A percentile compares a stretch with the other conserved stretches of the same genome.
These are phyloP conservation scores for Epinephelus cyanopodus DNA, from an alignment of 2,113 vertebrate genomes.

Conservation along the genomic window DNA sequence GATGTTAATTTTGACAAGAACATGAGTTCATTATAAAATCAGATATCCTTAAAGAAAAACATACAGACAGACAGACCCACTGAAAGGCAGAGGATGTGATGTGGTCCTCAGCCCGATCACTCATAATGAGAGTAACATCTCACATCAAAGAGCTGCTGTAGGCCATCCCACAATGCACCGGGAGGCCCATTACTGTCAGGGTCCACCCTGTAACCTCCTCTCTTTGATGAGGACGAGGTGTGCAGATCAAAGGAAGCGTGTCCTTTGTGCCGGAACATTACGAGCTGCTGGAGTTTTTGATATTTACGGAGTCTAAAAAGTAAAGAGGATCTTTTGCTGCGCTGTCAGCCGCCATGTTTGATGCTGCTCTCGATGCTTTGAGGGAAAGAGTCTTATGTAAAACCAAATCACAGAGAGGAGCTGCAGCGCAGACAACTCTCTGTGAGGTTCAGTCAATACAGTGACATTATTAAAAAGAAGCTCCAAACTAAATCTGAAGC, in stretches of 20 bases:
- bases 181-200: constrained; percentile 51
- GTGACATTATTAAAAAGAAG: background rate
- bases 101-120: constrained; percentile 9
- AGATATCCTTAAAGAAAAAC: background rate
- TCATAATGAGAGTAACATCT: constrained; percentile 42
- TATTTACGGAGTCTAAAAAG: constrained; percentile 9
- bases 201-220: constrained; percentile 39
- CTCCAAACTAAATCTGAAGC: background rate
- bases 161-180: constrained; percentile 46
- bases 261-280: constrained; percentile 39
- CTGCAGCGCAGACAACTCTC: background rate
- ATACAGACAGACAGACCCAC: background rate
- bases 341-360: constrained; percentile 9
- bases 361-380: background rate
- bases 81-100: background rate
- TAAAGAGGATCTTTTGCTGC: background rate
- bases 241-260: constrained; percentile 46
- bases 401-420: constrained; percentile 1
- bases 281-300: constrained; percentile 22
- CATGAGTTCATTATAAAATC: background rate
- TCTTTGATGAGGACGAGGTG: constrained; percentile 51
- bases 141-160: constrained; percentile 46
- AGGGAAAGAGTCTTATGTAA: background rate
- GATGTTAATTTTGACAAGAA: background rate
- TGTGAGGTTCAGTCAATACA: background rate